Conservation (phyloP, 1,140 invertebrate genomes). For the Harpegnathos saltator region DNA sequence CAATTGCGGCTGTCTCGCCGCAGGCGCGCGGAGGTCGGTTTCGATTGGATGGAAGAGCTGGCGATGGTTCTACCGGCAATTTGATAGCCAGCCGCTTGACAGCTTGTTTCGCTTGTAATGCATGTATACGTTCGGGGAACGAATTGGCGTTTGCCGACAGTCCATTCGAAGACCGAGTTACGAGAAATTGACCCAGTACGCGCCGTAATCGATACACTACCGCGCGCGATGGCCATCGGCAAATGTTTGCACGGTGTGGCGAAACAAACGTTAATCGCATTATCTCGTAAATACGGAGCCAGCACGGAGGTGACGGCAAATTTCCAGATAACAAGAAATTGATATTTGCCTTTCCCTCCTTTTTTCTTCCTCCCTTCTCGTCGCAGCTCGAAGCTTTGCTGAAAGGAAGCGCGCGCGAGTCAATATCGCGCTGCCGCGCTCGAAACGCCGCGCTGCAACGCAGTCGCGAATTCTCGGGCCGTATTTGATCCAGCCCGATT, state of each 20-base stretch:
- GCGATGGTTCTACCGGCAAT: conserved; percentile 38
- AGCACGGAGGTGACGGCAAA: no score
- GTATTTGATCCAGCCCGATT: not conserved
- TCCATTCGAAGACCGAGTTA: conserved; percentile 19
- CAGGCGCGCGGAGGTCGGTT: not conserved
- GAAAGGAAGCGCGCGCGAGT: no score
- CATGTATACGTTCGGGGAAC: conserved; percentile 42
- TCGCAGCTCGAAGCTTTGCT: no score
- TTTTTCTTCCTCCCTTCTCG: not conserved
- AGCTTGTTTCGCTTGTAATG: conserved; percentile 58
- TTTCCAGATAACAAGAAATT: no score
- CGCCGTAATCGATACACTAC: conserved; percentile 31
- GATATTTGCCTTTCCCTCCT: no score
- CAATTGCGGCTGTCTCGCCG: not conserved
- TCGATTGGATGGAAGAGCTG: conserved; percentile 34
- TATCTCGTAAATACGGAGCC: no score
- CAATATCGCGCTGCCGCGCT: not conserved
- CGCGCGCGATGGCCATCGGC: not conserved
- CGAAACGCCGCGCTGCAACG: not conserved
- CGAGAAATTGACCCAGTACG: conserved; percentile 32
- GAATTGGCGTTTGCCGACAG: conserved; percentile 47
- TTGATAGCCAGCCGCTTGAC: conserved; percentile 23
- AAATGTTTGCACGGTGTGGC: not conserved
- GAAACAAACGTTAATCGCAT: not conserved
- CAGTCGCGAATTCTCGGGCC: not conserved